phyloP scores from a whole-genome alignment of 2,113 vertebrate species.

The Semnornis frantzii region DNA sequence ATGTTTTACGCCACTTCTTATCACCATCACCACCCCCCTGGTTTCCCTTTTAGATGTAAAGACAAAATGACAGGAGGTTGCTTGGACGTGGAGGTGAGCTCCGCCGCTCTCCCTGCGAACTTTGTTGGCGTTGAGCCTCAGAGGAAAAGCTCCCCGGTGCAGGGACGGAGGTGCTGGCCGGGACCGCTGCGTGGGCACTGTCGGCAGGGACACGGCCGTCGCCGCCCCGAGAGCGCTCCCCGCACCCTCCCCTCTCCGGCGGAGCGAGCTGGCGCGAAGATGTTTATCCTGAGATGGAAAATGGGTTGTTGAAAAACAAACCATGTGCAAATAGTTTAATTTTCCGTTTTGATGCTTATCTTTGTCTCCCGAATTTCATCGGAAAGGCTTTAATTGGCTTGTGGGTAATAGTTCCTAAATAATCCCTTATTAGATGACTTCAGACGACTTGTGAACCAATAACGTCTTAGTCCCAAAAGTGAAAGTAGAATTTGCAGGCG shows the following conservation, averaged over 20 bases:
- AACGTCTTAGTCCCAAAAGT: constrained; percentile 52
- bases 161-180: background rate
- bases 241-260: constrained; percentile 29
- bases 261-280: constrained; percentile 7
- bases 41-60: background rate
- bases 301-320: constrained; percentile 63
- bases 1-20: background rate
- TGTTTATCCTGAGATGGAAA: constrained; percentile 59
- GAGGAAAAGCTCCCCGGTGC: background rate
- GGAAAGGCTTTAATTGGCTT: constrained; percentile 58
- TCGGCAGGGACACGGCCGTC: background rate
- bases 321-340: constrained; percentile 55
- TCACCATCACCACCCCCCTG: fast-evolving
- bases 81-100: background rate
- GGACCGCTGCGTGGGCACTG: background rate
- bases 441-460: constrained; percentile 63
- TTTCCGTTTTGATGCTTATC: constrained; percentile 64
- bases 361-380: constrained; percentile 65
- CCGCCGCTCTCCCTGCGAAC: background rate
- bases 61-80: background rate
- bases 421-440: constrained; percentile 68
- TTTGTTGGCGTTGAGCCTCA: background rate
- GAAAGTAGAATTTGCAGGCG: constrained; percentile 51
- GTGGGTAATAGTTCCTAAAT: constrained; percentile 59
- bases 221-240: background rate